phyloP scores from a whole-genome alignment of 2,113 vertebrate genomes.

The Aldabrachelys gigantea region DNA sequence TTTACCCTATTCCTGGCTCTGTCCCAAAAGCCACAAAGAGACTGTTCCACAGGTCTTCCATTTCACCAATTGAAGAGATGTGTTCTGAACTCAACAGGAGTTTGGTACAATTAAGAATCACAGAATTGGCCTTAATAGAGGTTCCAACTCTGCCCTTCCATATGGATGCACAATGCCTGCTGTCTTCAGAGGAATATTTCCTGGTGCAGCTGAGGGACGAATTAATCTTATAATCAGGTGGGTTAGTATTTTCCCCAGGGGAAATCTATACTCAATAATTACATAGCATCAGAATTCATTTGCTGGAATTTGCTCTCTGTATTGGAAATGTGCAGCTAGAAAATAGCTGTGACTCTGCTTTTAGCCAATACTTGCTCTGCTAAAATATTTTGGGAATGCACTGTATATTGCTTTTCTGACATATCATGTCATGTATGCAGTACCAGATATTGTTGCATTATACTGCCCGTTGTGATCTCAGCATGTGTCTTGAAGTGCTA shows the following conservation, averaged over 20 bases:
- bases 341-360: neutral
- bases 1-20: neutral
- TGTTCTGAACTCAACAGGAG: neutral
- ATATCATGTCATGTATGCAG: neutral
- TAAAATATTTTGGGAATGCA: neutral
- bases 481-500: neutral
- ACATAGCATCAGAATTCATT: neutral
- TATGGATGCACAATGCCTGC: neutral
- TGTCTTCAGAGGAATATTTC: neutral
- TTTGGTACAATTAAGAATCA: neutral
- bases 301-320: conserved; percentile 5
- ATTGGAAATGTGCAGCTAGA: neutral
- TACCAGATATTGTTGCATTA: neutral
- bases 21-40: conserved; percentile 9
- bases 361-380: neutral
- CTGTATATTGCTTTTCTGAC: neutral
- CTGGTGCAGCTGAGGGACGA: neutral
- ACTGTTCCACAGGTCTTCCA: neutral
- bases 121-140: neutral
- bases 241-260: neutral
- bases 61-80: conserved; percentile 11
- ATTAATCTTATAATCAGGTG: neutral
- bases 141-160: neutral
- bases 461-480: neutral
- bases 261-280: neutral